A percentile compares a stretch with the other conserved stretches of the same genome.
Conservation (phyloP, 2,113 vertebrate species). For the Gambusia holbrooki region DNA sequence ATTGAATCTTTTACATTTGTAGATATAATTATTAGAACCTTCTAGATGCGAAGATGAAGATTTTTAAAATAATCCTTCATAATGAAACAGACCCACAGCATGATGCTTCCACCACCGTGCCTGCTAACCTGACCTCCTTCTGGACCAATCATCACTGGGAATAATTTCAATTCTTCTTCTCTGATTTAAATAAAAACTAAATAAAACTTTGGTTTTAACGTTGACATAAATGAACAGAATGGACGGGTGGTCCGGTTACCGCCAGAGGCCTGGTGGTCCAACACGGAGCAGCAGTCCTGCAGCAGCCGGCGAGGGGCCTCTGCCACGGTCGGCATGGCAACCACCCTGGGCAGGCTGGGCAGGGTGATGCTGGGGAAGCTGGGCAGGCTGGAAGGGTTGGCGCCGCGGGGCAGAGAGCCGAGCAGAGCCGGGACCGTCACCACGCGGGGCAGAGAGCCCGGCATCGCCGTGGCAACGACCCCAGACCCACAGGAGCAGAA, state of each 20-base stretch:
- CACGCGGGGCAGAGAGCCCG: constrained; percentile 28
- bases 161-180: too few relatives aligned
- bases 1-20: neutral
- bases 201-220: too few relatives aligned
- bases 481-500: neutral
- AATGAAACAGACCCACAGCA: too few relatives aligned
- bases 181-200: too few relatives aligned
- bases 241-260: constrained; percentile 28
- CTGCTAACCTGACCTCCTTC: too few relatives aligned
- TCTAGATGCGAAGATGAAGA: neutral
- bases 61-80: too few relatives aligned
- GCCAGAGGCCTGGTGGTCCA: constrained; percentile 59
- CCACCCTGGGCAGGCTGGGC: constrained; percentile 48
- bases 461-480: constrained; percentile 7
- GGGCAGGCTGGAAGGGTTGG: constrained; percentile 46
- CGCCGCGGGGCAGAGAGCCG: constrained; percentile 37
- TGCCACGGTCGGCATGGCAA: constrained; percentile 37
- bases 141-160: too few relatives aligned
- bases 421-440: constrained; percentile 21
- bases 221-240: too few relatives aligned
- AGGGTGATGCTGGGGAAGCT: constrained; percentile 52
- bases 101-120: too few relatives aligned
- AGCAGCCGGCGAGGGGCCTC: constrained; percentile 55
- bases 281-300: constrained; percentile 57
- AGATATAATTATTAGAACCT: too few relatives aligned